Base-by-base conservation (phyloP, 2,113 vertebrate genomes). In the Spermophilus dauricus region DNA sequence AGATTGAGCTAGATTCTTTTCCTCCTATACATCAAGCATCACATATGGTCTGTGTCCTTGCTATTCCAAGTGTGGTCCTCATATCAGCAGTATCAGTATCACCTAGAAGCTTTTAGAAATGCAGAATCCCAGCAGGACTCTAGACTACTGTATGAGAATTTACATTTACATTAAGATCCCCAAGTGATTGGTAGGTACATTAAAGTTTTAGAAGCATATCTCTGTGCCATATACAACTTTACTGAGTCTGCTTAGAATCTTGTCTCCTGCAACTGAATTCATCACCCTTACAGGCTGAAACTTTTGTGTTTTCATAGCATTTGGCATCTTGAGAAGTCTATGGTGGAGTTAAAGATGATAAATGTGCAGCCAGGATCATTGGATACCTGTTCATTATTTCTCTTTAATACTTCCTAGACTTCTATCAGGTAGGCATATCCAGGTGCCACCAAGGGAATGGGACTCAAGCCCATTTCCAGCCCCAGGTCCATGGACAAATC, bases 111-210 rank as follows among this genome's bases (percentile, higher is more conserved):
- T 45, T 86, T 61, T 53, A 56, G 53, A 89, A 86, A 84, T 48
- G 14, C 16, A 72, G 42, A 61, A n/a, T 73, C 16, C n/a, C 26
- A 14, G 37, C 12, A 32, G 2, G 14, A 80, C 39, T 14, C 56
- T 26, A 69, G 34, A 70, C 37, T 86, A 51, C 45, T 58, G 22
- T 65, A 48, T 45, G 14, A 45, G 58, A 80, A 51, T 53, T 81
- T 24, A 69, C 65, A 89, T 83, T 94, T 92, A 77, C 56, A 76
- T 34, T 76, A 87, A 94, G 70, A 72, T 42, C 5, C n/a, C 28
- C 6, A 78, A 72, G 45, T 70, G 58, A 58, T 82, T 34, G 2
- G 3, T 1, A 45, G 26, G 13, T 37, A 24, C 28, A 17, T 53
- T 86, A 30, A 89, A 73, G 11, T 91, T n/a, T 89, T 48, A 80